These are phyloP conservation scores for Clarias magur DNA, from an alignment of 2,113 vertebrate species.

Conservation along the genomic window DNA sequence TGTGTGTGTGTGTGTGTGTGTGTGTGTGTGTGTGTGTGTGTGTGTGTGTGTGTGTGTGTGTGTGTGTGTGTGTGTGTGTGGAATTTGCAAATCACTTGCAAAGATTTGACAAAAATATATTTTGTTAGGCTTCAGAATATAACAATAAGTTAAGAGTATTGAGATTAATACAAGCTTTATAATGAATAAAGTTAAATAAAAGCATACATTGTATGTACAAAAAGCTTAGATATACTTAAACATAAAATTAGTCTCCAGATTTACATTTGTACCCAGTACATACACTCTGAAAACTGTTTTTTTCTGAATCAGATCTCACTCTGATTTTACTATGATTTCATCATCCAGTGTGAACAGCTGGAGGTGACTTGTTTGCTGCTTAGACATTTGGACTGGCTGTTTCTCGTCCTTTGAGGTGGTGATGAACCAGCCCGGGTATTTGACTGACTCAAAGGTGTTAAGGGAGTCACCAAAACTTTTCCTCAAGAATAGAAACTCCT, in stretches of 20 bases:
- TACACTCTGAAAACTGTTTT: constrained; percentile 41
- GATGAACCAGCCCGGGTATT: constrained; percentile 64
- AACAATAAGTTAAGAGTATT: background rate
- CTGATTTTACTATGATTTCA: background rate
- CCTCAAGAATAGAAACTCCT: constrained; percentile 65
- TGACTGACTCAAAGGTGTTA: constrained; percentile 63
- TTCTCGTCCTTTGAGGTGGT: constrained; percentile 41
- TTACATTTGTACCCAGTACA: constrained; percentile 50
- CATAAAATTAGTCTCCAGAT: constrained; percentile 8
- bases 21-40: too few relatives aligned
- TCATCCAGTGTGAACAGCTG: constrained; percentile 44
- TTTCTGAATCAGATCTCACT: background rate
- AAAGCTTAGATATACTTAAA: constrained; percentile 4
- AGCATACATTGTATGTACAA: background rate
- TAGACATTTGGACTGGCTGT: constrained; percentile 57
- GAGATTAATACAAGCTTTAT: background rate
- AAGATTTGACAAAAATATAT: too few relatives aligned
- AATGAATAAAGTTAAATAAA: background rate
- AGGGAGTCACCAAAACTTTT: rapidly evolving
- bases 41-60: too few relatives aligned
- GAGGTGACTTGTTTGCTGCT: rapidly evolving
- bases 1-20: too few relatives aligned
- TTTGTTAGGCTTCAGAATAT: background rate
- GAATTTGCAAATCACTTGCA: too few relatives aligned
- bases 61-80: too few relatives aligned